phyloP scores from a whole-genome alignment of 1,140 invertebrate genomes.

The Ostrea denselamellosa region DNA sequence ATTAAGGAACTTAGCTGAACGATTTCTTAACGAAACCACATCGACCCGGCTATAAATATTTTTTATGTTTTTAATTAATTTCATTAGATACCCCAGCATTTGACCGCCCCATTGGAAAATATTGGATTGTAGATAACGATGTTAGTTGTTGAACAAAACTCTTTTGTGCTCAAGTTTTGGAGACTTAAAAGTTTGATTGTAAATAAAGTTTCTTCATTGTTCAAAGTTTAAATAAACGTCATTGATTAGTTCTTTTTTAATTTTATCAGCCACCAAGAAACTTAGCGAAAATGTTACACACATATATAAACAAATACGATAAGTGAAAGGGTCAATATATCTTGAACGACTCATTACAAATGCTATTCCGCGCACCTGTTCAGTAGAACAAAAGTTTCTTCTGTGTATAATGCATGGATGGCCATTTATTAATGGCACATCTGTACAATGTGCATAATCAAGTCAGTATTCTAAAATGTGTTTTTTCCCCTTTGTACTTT shows the following conservation, averaged over 20 bases:
- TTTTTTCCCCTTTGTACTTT: not conserved
- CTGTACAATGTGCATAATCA: too few species aligned
- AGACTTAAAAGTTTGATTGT: not conserved
- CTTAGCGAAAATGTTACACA: conserved; percentile 7
- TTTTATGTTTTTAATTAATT: conserved; percentile 17
- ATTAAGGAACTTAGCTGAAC: not conserved
- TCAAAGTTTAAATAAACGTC: conserved; percentile 14
- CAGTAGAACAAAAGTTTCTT: not conserved
- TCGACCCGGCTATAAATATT: not conserved
- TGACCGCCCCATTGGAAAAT: not conserved
- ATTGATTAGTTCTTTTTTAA: conserved; percentile 29
- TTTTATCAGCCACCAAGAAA: conserved; percentile 5
- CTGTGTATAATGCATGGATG: not conserved
- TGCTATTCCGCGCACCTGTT: not conserved
- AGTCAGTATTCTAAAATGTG: too few species aligned
- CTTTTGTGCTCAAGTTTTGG: not conserved
- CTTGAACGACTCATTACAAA: not conserved
- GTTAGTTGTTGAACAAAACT: conserved; percentile 22
- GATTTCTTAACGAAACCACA: not conserved
- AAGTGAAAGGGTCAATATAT: not conserved
- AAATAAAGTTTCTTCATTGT: conserved; percentile 2
- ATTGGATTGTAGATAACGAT: conserved; percentile 35
- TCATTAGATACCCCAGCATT: not conserved
- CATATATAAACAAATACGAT: not conserved
- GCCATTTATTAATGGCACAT: not conserved